Evolutionary conservation across 2,888 invertebrate genomes (phyloP).

Genomic region (Philaethria dido): DNA sequence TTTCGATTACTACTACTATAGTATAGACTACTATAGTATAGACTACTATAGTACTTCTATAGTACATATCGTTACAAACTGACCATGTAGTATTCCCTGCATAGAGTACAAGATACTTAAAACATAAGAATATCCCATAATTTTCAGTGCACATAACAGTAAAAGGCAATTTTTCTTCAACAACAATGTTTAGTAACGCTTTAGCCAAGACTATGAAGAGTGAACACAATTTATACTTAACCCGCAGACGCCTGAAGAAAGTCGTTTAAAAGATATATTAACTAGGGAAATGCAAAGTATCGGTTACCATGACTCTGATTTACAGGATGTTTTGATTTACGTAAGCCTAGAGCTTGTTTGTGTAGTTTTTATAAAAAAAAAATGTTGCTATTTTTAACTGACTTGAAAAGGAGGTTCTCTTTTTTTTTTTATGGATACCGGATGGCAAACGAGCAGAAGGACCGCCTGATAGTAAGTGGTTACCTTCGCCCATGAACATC

Average conservation of each 20-base stretch:
- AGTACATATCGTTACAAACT: too few species aligned
- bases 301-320: conserved; percentile 57
- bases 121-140: not conserved
- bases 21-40: too few species aligned
- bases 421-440: too few species aligned
- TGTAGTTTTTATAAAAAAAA: not conserved
- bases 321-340: conserved; percentile 33
- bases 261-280: conserved; percentile 69
- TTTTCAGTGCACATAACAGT: conserved; percentile 8
- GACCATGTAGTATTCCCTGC: too few species aligned
- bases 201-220: conserved; percentile 44
- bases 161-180: conserved; percentile 23
- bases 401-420: too few species aligned
- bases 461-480: too few species aligned
- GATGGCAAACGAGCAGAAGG: too few species aligned
- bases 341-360: not conserved
- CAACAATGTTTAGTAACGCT: conserved; percentile 33
- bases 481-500: too few species aligned
- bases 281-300: conserved; percentile 63
- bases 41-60: too few species aligned
- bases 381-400: not conserved
- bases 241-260: conserved; percentile 54
- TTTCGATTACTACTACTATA: too few species aligned
- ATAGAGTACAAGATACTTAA: not conserved
- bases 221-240: conserved; percentile 56